Evolutionary conservation across 2,113 vertebrate species (phyloP), one percentile per base, ranked within the genome.

Genomic region (Platycercus adscitus): DNA sequence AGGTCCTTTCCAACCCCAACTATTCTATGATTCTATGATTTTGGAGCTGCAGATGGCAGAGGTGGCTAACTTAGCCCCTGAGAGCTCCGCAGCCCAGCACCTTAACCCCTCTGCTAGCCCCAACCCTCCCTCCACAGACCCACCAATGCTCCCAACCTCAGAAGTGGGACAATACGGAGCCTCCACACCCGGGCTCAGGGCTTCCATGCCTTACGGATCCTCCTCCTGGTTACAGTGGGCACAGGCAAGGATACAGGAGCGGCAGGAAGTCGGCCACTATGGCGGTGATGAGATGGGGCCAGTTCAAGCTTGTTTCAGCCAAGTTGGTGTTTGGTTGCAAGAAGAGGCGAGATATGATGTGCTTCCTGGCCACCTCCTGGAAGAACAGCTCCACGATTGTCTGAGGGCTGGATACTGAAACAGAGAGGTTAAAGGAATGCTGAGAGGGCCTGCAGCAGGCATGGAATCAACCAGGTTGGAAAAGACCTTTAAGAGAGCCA

Each of bases 351-450:
- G 98, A 97, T 47, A 99, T 81, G 66, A 99, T 98, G 81, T 98
- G 94, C 91, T 98, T 99, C 89, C 99, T 98, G 66, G 98, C 99
- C 66, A 97, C 98, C 11, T 98, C 99, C 96, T 99, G 99, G 60
- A 99, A 99, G 97, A 99, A 99, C 55, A 99, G 98, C 95, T 99
- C 99, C 98, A 99, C 98, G 14, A 99, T 96, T 1, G 99, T 99
- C 95, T 99, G 99, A 86, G 99, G 99, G 87, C 98, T 96, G 3
- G 99, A 96, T 6, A 97, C 99, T 98, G 55, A 29, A 56, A 86
- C 88, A 94, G 7, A 61, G 3, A 86, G 91, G 71, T n/a, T 7
- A 65, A 68, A 83, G 85, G 86, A 52, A 91, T 24, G 49, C 28
- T 88, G 83, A 83, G 33, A 77, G 13, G 44, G 47, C 23, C 26